Evolutionary conservation across 2,797 vertebrate species (phyloP), one percentile per base, ranked within the genome.

Genomic region (Pseudochirops cupreus): DNA sequence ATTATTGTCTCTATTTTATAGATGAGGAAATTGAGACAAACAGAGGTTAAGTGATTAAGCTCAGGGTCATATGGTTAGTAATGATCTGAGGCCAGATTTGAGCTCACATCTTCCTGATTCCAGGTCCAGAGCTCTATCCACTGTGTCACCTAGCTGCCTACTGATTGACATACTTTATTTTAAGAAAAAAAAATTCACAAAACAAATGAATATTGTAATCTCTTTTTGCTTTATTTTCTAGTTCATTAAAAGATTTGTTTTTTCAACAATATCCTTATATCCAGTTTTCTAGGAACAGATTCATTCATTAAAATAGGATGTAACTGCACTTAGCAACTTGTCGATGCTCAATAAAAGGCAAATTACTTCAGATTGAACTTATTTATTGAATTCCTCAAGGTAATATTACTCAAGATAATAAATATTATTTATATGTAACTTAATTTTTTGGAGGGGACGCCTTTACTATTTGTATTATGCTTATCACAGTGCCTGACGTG

Each of bases 301-400:
- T 5, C 31, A 50, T 28, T 74, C 54, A 13, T 67, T 12, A 26
- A 96, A 97, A 82, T 87, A 92, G 39, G 39, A 46, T 46, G 33
- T 46, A 82, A 82, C 74, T 26, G 74, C 1, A 46, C n/a, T 46
- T 82, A 95, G 29, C 91, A 93, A 95, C 95, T 92, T 95, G 92
- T 96, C 97, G 97, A 95, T 96, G 87, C 59, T 96, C 74, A 92
- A 93, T 96, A 97, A 96, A 95, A 96, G 90, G 94, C 95, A 96
- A 97, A 95, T 96, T 93, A 26, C 56, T 90, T 91, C 62, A 91
- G 29, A 59, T 74, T 94, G 9, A 92, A 93, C 97, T 96, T n/a
- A 91, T 96, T 97, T 58, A 93, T 94, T 96, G 89, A 39, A 57
- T 39, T n/a, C 7, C 13, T n/a, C 59, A 33, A 67, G 31, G 3